Evolutionary conservation across 2,113 vertebrate genomes (phyloP).

Genomic region (Synodontis membranacea): DNA sequence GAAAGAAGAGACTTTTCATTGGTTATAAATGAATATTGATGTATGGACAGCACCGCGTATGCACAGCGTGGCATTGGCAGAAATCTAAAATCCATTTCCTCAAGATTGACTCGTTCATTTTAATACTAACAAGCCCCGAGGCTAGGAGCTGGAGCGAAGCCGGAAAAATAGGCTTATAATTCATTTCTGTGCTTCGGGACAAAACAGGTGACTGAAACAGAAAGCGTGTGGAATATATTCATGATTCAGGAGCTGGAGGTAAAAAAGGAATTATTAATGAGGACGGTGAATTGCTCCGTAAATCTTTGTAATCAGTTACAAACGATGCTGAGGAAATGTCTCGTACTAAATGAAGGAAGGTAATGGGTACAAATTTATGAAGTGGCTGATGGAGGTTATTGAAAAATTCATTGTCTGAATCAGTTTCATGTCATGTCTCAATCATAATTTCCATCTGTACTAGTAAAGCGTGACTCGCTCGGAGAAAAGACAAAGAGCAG

Average conservation of each 20-base stretch:
- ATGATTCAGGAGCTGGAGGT: not conserved
- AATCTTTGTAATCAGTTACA: not conserved
- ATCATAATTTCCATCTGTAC: not conserved
- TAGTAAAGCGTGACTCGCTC: not conserved
- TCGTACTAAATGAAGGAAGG: not conserved
- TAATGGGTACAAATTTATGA: not conserved
- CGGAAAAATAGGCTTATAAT: slow-evolving; percentile 10
- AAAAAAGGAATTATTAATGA: not conserved
- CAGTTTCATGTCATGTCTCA: not conserved
- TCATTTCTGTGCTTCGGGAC: slow-evolving; percentile 15
- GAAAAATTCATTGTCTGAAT: not conserved
- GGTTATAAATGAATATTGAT: not conserved
- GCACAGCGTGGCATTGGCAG: not conserved
- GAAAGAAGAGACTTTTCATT: not conserved
- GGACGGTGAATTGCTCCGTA: slow-evolving; percentile 1
- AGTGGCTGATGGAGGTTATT: not conserved
- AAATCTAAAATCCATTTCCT: slow-evolving; percentile 24
- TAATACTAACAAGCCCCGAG: slow-evolving; percentile 16
- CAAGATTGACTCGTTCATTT: slow-evolving; percentile 10
- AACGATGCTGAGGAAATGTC: not conserved
- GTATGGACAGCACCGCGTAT: not conserved
- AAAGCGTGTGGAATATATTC: not conserved
- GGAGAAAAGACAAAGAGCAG: not conserved
- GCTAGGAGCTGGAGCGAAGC: not conserved
- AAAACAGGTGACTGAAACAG: not conserved